Conservation (phyloP, 2,113 vertebrate genomes). For the Rafetus swinhoei region DNA sequence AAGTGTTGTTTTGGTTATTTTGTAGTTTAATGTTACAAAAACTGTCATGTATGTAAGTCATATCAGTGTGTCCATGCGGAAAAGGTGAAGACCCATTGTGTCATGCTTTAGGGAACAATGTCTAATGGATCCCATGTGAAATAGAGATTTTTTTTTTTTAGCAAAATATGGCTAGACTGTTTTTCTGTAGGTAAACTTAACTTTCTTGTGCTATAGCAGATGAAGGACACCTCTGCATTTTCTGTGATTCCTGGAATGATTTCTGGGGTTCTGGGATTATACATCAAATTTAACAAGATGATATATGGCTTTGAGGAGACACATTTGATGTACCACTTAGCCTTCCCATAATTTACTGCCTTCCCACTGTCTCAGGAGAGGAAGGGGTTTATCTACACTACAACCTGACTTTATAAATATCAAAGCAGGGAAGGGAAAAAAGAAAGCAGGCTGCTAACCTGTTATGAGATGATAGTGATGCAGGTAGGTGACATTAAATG, state of each 20-base stretch:
- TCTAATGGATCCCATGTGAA: background rate
- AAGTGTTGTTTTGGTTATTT: background rate
- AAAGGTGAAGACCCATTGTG: background rate
- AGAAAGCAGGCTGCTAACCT: constrained; percentile 60
- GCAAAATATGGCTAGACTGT: constrained; percentile 17
- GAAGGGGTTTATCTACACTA: constrained; percentile 64
- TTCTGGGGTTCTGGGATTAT: constrained; percentile 74
- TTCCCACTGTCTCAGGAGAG: constrained; percentile 63
- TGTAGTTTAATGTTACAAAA: fast-evolving
- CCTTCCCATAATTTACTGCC: constrained; percentile 71
- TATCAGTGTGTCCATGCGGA: background rate
- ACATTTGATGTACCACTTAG: constrained; percentile 76
- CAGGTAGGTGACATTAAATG: constrained; percentile 72
- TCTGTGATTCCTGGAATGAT: constrained; percentile 66
- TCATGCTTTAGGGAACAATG: background rate
- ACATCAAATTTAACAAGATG: constrained; percentile 75
- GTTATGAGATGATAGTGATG: constrained; percentile 54
- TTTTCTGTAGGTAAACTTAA: constrained; percentile 53
- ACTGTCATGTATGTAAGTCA: background rate
- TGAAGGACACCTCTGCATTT: constrained; percentile 65
- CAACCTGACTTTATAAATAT: constrained; percentile 74
- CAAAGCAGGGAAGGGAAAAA: constrained; percentile 63
- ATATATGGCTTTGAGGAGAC: constrained; percentile 75
- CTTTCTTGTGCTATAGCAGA: constrained; percentile 59
- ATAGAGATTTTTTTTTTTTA: background rate